Percentiles rank a stretch among this genome's conserved stretches.
Conservation (phyloP, 1,140 invertebrate species). For the Fopius arisanus region DNA sequence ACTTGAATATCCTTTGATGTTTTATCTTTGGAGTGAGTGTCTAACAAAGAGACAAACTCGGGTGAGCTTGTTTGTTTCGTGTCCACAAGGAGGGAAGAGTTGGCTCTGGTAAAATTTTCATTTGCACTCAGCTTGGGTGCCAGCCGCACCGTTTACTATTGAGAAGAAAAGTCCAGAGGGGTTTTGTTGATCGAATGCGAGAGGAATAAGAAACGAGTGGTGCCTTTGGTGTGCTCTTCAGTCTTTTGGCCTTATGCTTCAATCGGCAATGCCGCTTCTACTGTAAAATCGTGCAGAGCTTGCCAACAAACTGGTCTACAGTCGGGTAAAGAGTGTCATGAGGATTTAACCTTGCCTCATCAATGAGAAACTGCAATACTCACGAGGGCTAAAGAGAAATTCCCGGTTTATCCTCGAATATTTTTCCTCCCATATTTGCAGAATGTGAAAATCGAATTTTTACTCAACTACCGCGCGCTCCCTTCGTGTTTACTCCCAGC, state of each 20-base stretch:
- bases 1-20: not conserved
- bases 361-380: not conserved
- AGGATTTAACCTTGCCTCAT: not conserved
- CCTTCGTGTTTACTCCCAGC: conserved; percentile 17
- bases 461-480: not conserved
- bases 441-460: not conserved
- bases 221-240: not conserved
- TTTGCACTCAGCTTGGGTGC: conserved; percentile 29
- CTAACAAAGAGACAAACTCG: not conserved
- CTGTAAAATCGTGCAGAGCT: not conserved
- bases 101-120: conserved; percentile 42
- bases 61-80: conserved; percentile 39
- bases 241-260: conserved; percentile 13
- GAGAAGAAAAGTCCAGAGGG: conserved; percentile 34
- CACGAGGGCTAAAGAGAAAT: not conserved
- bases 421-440: not conserved
- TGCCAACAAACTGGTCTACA: not conserved
- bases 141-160: not conserved
- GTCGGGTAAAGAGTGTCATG: not conserved
- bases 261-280: conserved; percentile 9
- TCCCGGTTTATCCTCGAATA: not conserved
- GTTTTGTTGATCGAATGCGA: conserved; percentile 52
- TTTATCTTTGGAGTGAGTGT: not conserved
- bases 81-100: conserved; percentile 28
- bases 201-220: conserved; percentile 49